Evolutionary conservation across 2,888 invertebrate species (phyloP), one percentile per base, ranked within the genome.

Genomic region (Drosophila ezoana): DNA sequence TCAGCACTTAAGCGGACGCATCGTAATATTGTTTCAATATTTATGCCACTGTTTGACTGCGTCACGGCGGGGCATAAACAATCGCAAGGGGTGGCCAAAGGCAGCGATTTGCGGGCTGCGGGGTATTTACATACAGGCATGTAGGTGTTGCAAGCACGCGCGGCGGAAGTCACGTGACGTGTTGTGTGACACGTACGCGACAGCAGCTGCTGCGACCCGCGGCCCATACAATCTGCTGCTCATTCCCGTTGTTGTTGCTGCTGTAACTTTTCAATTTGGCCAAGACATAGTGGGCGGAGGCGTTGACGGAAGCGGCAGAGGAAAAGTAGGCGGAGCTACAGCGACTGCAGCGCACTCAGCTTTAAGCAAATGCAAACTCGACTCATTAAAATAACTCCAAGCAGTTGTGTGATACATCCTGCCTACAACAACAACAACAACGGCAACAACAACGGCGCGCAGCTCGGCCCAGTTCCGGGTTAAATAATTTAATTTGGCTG

Each of bases 121-220:
- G 40, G 40, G 28, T 28, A 28, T 28, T 28, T 28, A 28, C 14
- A 20, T 43, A n/a, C 28, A 6, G 28, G 23, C 6, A 16, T 18
- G 53, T 60, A 89, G 85, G 85, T 89, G 85, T 85, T 81, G 85
- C 76, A 58, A 71, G 79, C 85, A 85, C 89, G 85, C 89, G 85
- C 81, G 67, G 64, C 89, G 85, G 85, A 85, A 85, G 85, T 85
- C 87, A 89, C 89, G 89, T 85, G 88, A 89, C 74, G 83, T 89
- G 85, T 79, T 85, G 85, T 79, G 79, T 85, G 88, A 81, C 89
- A 89, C 86, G 87, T 81, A 89, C 81, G 79, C 81, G 68, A 87
- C 81, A 76, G 81, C 84, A 79, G 76, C 73, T 54, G 63, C 53
- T 64, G 38, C 59, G 18, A 28, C 65, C 40, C 40, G 40, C 40